Percentiles rank a stretch among this genome's conserved stretches.
phyloP scores from a whole-genome alignment of 64 coral and sea anemone species.

The Hydrozoanthus tunicans region DNA sequence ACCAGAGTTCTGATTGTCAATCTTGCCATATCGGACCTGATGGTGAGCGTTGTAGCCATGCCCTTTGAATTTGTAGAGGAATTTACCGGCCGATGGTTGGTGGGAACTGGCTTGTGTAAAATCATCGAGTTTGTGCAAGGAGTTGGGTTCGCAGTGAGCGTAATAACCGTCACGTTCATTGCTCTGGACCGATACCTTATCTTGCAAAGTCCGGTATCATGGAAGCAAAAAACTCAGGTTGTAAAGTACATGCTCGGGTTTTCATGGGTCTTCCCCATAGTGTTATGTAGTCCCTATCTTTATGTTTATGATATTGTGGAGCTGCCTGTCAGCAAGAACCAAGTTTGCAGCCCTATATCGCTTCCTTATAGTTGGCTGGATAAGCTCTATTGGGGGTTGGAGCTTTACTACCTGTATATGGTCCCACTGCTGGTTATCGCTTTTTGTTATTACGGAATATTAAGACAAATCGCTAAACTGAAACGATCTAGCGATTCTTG shows the following conservation, averaged over 20 bases:
- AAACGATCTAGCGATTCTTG: background rate
- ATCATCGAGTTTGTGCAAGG: constrained; percentile 34
- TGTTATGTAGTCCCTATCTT: constrained; percentile 22
- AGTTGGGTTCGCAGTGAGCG: constrained; percentile 1
- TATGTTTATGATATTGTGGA: constrained; percentile 29
- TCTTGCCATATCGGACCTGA: constrained; percentile 49
- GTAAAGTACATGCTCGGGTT: constrained; percentile 33
- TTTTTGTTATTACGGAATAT: constrained; percentile 40
- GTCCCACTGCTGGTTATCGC: constrained; percentile 14
- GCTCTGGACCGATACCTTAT: constrained; percentile 50
- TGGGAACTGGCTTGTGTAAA: constrained; percentile 40
- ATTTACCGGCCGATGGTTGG: background rate
- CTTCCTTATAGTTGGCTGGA: constrained; percentile 1
- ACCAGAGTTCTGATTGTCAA: constrained; percentile 53
- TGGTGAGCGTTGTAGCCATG: constrained; percentile 13
- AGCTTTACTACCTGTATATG: constrained; percentile 37
- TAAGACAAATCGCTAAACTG: constrained; percentile 20
- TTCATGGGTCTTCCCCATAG: constrained; percentile 18
- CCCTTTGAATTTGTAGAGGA: constrained; percentile 30
- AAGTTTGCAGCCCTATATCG: constrained; percentile 29
- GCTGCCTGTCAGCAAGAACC: background rate
- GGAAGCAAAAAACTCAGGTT: constrained; percentile 11
- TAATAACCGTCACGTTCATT: constrained; percentile 39
- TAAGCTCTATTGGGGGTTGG: constrained; percentile 23
- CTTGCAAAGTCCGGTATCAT: background rate